Base-by-base conservation (phyloP, 2,797 vertebrate species). In the Gila robusta region DNA sequence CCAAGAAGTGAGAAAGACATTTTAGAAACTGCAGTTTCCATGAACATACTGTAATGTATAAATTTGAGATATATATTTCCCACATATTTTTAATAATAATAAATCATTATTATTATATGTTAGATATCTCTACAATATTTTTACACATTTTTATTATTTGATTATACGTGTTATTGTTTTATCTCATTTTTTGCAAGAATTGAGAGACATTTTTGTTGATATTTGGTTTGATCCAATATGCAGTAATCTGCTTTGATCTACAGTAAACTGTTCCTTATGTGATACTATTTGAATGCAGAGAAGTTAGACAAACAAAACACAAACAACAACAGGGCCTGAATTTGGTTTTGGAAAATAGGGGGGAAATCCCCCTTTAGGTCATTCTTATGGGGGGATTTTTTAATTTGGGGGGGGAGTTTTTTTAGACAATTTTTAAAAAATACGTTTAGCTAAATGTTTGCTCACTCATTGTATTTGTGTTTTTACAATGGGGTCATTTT, bases 181-280 rank as follows among this genome's bases (percentile, higher is more conserved):
- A 49, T 49, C 47, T 0, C 1, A 0, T 16, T 56, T 56, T 10
- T 59, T 59, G n/a, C 49, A 52, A 52, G 49, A 52, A 52, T 52
- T 10, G 54, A 56, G 23, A 62, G 4, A 62, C 10, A 11, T 62
- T 59, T 59, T n/a, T 10, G 21, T 32, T 35, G 16, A 67, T 69
- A 59, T 56, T 26, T 44, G 35, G 44, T 69, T 41, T 66, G 41
- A 87, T 89, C 82, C 64, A 37, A 73, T 82, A 64, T 81, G 14
- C 23, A 26, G 26, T 87, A 85, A 87, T 82, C 78, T 87, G 82
- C 28, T 73, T 59, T 79, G 28, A 67, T 78, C 47, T 49, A 49
- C 5, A 16, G 81, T 78, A 72, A 87, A 32, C 41, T 32, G 44
- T 54, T 52, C 37, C 72, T 82, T 54, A 39, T 14, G 44, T 67